Conservation (phyloP, 2,113 vertebrate species). For the Nicator chloris region DNA sequence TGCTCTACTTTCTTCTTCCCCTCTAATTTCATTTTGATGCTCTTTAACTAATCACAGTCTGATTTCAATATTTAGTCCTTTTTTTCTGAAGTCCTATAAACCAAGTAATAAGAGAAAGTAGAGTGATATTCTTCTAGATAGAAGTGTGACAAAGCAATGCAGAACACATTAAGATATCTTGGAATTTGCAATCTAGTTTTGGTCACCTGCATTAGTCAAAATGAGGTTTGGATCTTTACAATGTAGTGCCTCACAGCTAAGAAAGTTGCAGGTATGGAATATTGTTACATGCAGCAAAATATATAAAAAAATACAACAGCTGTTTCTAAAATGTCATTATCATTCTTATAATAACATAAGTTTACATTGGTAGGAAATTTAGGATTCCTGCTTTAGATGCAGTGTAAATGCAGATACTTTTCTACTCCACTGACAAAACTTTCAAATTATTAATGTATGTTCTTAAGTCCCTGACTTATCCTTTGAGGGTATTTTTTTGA, state of each 20-base stretch:
- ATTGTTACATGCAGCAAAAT: not conserved
- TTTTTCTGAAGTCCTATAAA: not conserved
- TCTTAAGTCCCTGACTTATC: not conserved
- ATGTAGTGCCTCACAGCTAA: not conserved
- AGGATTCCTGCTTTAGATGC: not conserved
- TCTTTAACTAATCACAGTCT: not conserved
- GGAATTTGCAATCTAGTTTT: not conserved
- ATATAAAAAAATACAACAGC: not conserved
- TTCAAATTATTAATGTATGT: not conserved
- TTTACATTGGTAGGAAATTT: not conserved
- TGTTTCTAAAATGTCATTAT: not conserved
- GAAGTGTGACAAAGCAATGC: not conserved
- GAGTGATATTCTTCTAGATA: not conserved
- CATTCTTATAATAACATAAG: not conserved
- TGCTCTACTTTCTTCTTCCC: not conserved
- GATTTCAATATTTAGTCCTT: not conserved
- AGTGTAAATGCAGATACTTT: not conserved
- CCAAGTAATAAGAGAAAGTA: not conserved
- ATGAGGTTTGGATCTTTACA: not conserved
- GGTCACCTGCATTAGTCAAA: not conserved
- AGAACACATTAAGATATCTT: not conserved
- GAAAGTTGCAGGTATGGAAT: not conserved
- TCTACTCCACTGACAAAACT: not conserved
- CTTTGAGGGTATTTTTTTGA: not conserved
- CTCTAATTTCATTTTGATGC: not conserved